Conservation (phyloP, 1,140 invertebrate genomes). For the Ips typographus region DNA sequence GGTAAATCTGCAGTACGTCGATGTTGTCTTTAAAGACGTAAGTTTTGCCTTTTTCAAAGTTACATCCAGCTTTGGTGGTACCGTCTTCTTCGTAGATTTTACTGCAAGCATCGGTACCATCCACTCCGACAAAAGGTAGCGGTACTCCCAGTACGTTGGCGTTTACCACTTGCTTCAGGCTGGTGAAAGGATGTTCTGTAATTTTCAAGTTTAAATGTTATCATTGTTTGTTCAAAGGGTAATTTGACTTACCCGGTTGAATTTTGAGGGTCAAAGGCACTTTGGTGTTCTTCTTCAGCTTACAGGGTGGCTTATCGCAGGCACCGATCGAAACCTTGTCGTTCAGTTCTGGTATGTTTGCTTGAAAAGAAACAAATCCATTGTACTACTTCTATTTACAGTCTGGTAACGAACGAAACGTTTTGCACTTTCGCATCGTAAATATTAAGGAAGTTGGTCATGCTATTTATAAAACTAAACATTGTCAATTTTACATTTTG, state of each 20-base stretch:
- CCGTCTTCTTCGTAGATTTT: constrained; percentile 61
- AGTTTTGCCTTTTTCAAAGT: constrained; percentile 62
- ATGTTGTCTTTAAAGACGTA: constrained; percentile 73
- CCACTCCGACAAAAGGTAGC: constrained; percentile 74
- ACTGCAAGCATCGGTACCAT: constrained; percentile 67
- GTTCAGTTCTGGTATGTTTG: constrained; percentile 40
- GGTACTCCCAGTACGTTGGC: constrained; percentile 62
- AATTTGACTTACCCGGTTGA: constrained; percentile 54
- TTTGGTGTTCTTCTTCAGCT: constrained; percentile 61
- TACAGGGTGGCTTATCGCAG: constrained; percentile 65
- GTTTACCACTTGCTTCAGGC: constrained; percentile 58
- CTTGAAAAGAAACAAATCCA: constrained; percentile 38
- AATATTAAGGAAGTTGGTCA: no score
- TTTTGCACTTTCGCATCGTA: no score
- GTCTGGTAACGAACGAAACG: no score
- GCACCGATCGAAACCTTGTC: constrained; percentile 57
- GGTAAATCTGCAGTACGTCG: constrained; percentile 66
- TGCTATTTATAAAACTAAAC: no score
- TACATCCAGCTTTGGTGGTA: constrained; percentile 61
- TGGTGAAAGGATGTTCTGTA: constrained; percentile 53
- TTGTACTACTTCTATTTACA: not conserved
- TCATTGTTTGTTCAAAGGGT: not conserved
- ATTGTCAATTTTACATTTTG: no score
- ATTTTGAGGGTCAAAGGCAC: constrained; percentile 60
- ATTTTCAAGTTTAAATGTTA: not conserved